These are phyloP conservation scores for Mastigias papua DNA, from an alignment of 30 jellyfish, hydroid and myxozoan genomes.

Conservation along the genomic window DNA sequence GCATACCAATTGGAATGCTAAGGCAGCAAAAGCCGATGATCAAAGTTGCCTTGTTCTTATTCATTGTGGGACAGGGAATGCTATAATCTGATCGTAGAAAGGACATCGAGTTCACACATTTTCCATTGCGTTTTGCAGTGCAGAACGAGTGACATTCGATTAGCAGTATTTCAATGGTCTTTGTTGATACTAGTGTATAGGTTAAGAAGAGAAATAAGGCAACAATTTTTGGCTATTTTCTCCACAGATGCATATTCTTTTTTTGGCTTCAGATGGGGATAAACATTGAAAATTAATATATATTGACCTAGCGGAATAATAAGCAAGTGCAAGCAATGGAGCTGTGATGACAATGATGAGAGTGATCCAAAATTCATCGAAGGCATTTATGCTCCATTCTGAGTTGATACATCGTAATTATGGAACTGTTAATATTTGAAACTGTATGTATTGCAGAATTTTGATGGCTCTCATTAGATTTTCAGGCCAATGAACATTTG, in stretches of 20 bases:
- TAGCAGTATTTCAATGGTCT: conserved; percentile 28
- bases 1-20: conserved; percentile 36
- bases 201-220: conserved; percentile 50
- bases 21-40: conserved; percentile 23
- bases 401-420: conserved; percentile 58
- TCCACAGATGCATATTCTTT: background rate
- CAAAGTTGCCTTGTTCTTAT: background rate
- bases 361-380: conserved; percentile 38
- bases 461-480: background rate
- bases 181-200: conserved; percentile 36
- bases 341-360: conserved; percentile 11
- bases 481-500: conserved; percentile 47
- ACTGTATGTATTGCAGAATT: conserved; percentile 20
- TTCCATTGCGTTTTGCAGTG: background rate
- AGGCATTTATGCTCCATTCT: conserved; percentile 34
- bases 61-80: conserved; percentile 3
- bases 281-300: background rate
- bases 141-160: conserved; percentile 37
- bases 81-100: conserved; percentile 51
- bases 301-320: background rate
- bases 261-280: background rate
- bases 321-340: background rate
- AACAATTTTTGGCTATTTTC: background rate
- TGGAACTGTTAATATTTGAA: conserved; percentile 28
- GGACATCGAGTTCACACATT: conserved; percentile 7